Evolutionary conservation across 2,797 vertebrate species (phyloP), one percentile per base, ranked within the genome.

Genomic region (Thamnophis elegans): DNA sequence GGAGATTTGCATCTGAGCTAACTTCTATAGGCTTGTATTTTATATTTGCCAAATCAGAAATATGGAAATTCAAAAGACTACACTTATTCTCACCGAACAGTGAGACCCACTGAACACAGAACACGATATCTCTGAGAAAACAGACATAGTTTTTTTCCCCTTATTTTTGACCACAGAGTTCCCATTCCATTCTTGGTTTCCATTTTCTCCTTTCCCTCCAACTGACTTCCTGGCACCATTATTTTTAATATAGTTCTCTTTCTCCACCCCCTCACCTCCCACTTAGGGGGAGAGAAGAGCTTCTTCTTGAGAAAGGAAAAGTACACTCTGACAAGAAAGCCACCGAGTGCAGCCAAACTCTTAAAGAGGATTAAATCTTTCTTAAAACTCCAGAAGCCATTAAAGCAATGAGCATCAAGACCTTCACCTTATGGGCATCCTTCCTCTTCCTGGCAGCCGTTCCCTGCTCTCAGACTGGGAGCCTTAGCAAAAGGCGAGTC

Each of bases 381-480:
- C 36, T 0, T 95, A 91, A 93, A 94, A 94, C 90, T 85, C 73
- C 92, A 93, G 3, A 11, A 59, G 92, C 94, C 92, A 90, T 95
- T 95, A 95, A 92, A 90, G 92, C 82, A 95, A 96, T 96, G 89
- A 94, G 51, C 90, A 92, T 93, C 93, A 92, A 93, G 92, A 73
- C 87, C 56, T 54, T 51, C 78, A 62, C 22, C 91, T 87, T 91
- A 89, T 95, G 94, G 73, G 18, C 96, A 36, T 96, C 95, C 94
- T 92, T 95, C 94, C 60, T 87, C 91, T 32, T 94, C 16, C 32
- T 92, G 90, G 20, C 0, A 91, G 53, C 56, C 89, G 92, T 92
- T 73, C 91, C 85, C 47, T 4, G 9, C 68, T 56, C 53, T 47
- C 62, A 94, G 92, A 25, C 92, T 93, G 13, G 86, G 36, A 51